phyloP scores from a whole-genome alignment of 2,888 invertebrate genomes.

The Ditula angustiorana region DNA sequence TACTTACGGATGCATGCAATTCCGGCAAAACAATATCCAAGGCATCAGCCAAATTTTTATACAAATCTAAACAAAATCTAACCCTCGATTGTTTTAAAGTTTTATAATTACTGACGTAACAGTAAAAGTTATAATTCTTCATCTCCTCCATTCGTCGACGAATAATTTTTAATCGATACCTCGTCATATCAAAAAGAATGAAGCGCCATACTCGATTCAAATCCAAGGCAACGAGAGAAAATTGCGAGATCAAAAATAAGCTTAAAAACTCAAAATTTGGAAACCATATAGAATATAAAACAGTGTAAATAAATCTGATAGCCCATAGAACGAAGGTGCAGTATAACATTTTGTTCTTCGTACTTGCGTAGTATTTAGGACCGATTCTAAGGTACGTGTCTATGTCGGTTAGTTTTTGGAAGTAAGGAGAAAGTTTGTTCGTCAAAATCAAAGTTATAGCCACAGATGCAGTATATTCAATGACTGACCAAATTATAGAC shows the following conservation, averaged over 20 bases:
- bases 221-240: slow-evolving; percentile 68
- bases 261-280: slow-evolving; percentile 52
- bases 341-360: slow-evolving; percentile 51
- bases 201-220: slow-evolving; percentile 73
- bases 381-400: slow-evolving; percentile 65
- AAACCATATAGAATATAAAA: slow-evolving; percentile 55
- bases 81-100: slow-evolving; percentile 64
- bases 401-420: slow-evolving; percentile 54
- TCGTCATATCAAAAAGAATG: slow-evolving; percentile 63
- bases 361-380: slow-evolving; percentile 51
- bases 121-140: slow-evolving; percentile 60
- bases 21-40: slow-evolving; percentile 68
- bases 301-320: slow-evolving; percentile 57
- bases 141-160: slow-evolving; percentile 64
- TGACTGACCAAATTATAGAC: slow-evolving; percentile 62
- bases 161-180: slow-evolving; percentile 65
- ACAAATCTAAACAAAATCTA: slow-evolving; percentile 62
- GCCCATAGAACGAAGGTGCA: slow-evolving; percentile 56
- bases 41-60: slow-evolving; percentile 66
- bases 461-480: slow-evolving; percentile 64
- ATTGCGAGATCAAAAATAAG: slow-evolving; percentile 57
- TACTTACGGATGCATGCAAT: slow-evolving; percentile 68
- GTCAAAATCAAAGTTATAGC: slow-evolving; percentile 56
- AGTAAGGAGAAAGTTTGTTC: slow-evolving; percentile 56
- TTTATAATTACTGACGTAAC: slow-evolving; percentile 66